Percentiles rank a stretch among this genome's conserved stretches.
phyloP scores from a whole-genome alignment of 1,140 invertebrate genomes.

The Drosophila biarmipes region DNA sequence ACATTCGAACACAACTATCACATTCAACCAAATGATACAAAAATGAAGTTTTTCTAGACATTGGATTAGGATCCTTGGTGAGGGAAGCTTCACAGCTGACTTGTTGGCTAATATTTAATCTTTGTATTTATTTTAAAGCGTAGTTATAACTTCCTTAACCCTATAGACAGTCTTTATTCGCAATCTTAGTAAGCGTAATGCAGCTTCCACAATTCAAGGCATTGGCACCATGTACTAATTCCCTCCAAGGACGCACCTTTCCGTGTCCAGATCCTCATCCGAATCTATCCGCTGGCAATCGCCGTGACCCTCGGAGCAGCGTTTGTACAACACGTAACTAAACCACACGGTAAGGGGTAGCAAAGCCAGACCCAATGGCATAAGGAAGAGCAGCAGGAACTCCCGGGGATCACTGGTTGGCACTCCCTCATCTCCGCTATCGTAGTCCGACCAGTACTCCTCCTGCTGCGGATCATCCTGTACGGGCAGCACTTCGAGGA shows the following conservation, averaged over 20 bases:
- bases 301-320: conserved; percentile 32
- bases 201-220: not conserved
- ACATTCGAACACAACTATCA: conserved; percentile 19
- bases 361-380: conserved; percentile 74
- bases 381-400: conserved; percentile 74
- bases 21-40: conserved; percentile 12
- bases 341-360: conserved; percentile 72
- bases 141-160: not conserved
- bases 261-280: conserved; percentile 71
- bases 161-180: conserved; percentile 57
- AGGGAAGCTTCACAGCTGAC: not conserved
- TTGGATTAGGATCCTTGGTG: not conserved
- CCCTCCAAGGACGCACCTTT: conserved; percentile 67
- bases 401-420: conserved; percentile 55
- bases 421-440: conserved; percentile 36
- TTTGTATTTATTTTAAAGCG: not conserved
- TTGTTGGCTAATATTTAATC: not conserved
- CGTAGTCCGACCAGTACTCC: conserved; percentile 73
- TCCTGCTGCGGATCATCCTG: conserved; percentile 7
- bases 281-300: conserved; percentile 70
- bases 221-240: conserved; percentile 15
- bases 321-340: conserved; percentile 64
- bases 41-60: not conserved
- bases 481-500: conserved; percentile 52
- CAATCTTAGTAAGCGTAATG: conserved; percentile 47